Conservation (phyloP, 2,113 vertebrate species). For the Cyanoliseus patagonus region DNA sequence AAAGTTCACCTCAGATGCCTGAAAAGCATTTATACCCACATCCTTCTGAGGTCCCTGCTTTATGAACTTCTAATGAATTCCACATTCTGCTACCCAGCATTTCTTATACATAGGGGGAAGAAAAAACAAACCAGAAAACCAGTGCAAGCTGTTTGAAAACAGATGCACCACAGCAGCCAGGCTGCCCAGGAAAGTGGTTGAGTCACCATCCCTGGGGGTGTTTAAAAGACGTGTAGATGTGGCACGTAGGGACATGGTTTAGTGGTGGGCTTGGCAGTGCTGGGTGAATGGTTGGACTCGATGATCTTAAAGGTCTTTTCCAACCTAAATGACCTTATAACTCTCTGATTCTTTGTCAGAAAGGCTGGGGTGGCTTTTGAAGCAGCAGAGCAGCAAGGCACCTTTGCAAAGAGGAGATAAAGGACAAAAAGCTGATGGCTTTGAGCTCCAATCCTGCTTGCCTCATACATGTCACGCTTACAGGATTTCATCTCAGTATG, state of each 20-base stretch:
- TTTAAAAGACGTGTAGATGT: neutral
- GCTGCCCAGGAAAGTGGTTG: neutral
- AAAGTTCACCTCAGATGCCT: constrained; percentile 56
- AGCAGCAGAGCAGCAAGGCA: neutral
- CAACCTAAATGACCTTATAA: neutral
- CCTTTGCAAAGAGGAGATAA: neutral
- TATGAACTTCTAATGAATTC: constrained; percentile 58
- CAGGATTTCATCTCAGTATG: fast-evolving
- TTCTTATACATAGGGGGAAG: constrained; percentile 39
- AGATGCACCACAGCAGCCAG: constrained; percentile 25
- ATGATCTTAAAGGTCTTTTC: neutral
- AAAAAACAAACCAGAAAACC: constrained; percentile 59
- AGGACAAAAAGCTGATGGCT: neutral
- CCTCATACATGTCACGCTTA: neutral
- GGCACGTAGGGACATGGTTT: neutral
- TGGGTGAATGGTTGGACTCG: neutral
- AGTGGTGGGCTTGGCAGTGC: neutral
- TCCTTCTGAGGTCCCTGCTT: constrained; percentile 56
- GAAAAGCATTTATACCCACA: constrained; percentile 58
- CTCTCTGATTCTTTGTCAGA: neutral
- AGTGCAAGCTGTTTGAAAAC: neutral
- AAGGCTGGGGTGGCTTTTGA: neutral
- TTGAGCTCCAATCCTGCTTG: neutral
- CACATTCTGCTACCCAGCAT: constrained; percentile 21
- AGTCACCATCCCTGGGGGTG: neutral